Percentiles rank a stretch among this genome's conserved stretches.
phyloP scores from a whole-genome alignment of 2,113 vertebrate species.

The Eulemur macaco region DNA sequence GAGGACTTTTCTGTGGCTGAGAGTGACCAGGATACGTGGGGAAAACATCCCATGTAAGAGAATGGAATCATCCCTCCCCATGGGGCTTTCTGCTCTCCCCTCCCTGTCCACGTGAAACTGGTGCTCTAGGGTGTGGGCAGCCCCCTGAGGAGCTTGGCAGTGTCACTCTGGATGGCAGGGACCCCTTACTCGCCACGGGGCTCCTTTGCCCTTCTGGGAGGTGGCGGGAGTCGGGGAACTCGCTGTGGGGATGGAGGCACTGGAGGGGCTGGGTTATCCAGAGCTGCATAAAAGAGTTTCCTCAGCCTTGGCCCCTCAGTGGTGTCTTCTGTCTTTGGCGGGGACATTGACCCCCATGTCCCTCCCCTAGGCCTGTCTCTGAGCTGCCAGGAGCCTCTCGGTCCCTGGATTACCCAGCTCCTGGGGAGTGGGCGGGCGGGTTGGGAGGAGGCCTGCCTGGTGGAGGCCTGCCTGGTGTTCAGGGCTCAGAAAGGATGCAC shows the following conservation, averaged over 20 bases:
- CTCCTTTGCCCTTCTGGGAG: neutral
- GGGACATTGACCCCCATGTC: neutral
- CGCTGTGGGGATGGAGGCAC: neutral
- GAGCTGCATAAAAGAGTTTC: neutral
- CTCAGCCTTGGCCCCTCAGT: neutral
- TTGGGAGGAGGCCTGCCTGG: neutral
- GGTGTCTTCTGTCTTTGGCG: neutral
- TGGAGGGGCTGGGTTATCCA: neutral
- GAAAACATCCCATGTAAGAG: neutral
- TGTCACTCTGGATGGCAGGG: accelerated
- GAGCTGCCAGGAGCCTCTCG: neutral
- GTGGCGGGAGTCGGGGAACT: neutral
- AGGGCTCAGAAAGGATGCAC: neutral
- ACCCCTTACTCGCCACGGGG: neutral
- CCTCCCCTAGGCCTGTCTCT: neutral
- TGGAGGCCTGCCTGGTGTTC: neutral
- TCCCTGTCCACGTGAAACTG: neutral
- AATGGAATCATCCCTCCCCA: neutral
- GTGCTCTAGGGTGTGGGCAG: neutral
- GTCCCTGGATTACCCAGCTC: neutral
- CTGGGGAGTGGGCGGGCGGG: neutral
- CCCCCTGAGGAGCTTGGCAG: neutral
- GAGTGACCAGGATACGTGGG: too few species aligned
- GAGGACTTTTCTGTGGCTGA: neutral
- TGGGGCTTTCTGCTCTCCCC: neutral